These are phyloP conservation scores for Channallabes apus DNA, from an alignment of 2,797 vertebrate species.

Conservation along the genomic window DNA sequence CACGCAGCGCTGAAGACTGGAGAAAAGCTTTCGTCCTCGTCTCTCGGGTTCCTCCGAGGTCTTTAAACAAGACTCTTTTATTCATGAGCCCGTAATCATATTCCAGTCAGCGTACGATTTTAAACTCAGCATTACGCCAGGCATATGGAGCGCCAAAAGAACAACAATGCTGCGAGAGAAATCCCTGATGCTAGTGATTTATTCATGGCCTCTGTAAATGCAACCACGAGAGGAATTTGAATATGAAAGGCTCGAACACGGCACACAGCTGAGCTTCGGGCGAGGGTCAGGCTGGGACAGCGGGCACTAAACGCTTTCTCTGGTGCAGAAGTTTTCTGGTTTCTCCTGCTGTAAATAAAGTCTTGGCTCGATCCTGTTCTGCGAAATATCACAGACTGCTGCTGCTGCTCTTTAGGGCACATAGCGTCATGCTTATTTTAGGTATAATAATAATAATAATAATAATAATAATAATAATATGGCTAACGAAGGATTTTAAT, in stretches of 20 bases:
- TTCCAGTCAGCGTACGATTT: neutral
- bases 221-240: neutral
- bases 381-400: neutral
- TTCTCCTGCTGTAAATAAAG: slow-evolving; percentile 1
- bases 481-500: neutral
- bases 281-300: neutral
- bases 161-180: neutral
- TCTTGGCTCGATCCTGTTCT: too few species aligned
- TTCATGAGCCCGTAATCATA: neutral
- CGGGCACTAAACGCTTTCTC: neutral
- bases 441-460: neutral
- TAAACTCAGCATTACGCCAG: neutral
- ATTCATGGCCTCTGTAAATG: neutral
- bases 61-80: slow-evolving; percentile 13
- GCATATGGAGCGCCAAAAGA: neutral
- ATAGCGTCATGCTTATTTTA: neutral
- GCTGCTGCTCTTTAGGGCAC: neutral
- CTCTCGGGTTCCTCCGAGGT: neutral
- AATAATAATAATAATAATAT: neutral
- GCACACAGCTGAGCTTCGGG: neutral
- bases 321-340: neutral
- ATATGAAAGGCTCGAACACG: neutral
- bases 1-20: neutral
- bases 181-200: neutral
- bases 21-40: neutral